phyloP scores from a whole-genome alignment of 23 tunicate genomes.

The Trididemnum nubilum region DNA sequence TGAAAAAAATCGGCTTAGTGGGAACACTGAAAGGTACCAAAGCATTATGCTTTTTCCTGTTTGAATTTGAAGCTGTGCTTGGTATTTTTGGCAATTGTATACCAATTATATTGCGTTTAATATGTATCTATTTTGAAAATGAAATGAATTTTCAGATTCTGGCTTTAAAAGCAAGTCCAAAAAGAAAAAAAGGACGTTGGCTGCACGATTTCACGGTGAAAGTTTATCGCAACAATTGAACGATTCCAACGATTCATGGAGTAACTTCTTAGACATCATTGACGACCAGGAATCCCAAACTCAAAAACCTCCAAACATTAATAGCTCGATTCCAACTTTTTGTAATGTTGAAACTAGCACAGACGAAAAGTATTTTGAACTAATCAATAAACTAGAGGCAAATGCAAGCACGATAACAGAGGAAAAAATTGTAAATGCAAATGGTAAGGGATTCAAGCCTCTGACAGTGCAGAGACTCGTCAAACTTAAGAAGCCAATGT shows the following conservation, averaged over 20 bases:
- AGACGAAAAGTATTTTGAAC: conserved; percentile 12
- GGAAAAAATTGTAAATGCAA: background rate
- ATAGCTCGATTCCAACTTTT: background rate
- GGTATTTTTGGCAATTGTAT: too few species aligned
- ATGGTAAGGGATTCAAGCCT: background rate
- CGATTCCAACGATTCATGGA: background rate
- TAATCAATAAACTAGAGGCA: background rate
- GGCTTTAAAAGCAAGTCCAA: too few species aligned
- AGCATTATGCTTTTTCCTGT: too few species aligned
- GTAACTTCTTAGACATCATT: background rate
- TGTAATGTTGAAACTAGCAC: conserved; percentile 1
- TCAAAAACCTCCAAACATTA: background rate
- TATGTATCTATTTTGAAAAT: too few species aligned
- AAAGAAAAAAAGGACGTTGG: too few species aligned
- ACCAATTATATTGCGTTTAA: too few species aligned
- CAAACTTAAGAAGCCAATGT: background rate
- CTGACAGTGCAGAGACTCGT: background rate
- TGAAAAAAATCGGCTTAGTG: too few species aligned
- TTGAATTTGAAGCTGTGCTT: too few species aligned
- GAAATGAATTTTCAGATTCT: too few species aligned
- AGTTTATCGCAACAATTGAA: background rate
- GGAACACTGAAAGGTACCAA: too few species aligned
- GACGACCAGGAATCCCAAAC: background rate
- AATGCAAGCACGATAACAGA: background rate
- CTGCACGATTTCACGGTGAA: background rate